Base-by-base conservation (phyloP, 2,113 vertebrate species). In the Nothobranchius furzeri region DNA sequence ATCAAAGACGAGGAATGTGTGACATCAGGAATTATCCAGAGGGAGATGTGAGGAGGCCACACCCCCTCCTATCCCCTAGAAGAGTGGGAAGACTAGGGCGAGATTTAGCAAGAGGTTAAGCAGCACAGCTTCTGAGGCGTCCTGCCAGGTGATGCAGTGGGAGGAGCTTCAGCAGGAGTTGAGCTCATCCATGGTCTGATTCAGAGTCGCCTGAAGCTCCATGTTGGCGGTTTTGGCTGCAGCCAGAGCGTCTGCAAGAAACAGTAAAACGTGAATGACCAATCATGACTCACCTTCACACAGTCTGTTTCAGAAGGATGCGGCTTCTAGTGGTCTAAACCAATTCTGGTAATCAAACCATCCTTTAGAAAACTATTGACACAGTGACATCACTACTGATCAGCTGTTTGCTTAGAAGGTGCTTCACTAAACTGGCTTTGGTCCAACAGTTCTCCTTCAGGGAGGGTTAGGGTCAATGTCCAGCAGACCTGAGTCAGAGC, bases 151-250 rank as follows among this genome's bases (percentile, higher is more conserved):
- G 40, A 4, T 25, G 8, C 15, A 4, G 37, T 20, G n/a, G 35
- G n/a, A 51, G 60, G 43, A 25, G 43, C 35, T 51, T 95, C 93
- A 99, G 93, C 95, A 95, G 91, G 93, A 93, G 6, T 95, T 95
- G 75, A 99, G 95, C 82, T 98, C 96, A 37, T 95, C 93, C 93
- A 98, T 90, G 76, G 96, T 98, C 92, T 96, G 95, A 78, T 96
- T 94, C 93, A 98, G 89, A 71, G 95, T 97, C 54, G 94, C 89
- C 83, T 97, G 94, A 25, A 96, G 95, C 88, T 95, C 94, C 79
- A 93, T 73, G 86, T 97, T 98, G 69, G 95, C 95, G 48, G 95
- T 94, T 91, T 94, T 96, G 93, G 96, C 95, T 40, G 89, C 85
- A 75, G 93, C 92, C 91, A 99, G 92, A 73, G 95, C 92, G 84